Percentiles rank a stretch among this genome's conserved stretches.
These are phyloP conservation scores for Phylloscopus trochiloides DNA, from an alignment of 2,113 vertebrate species.

Conservation along the genomic window DNA sequence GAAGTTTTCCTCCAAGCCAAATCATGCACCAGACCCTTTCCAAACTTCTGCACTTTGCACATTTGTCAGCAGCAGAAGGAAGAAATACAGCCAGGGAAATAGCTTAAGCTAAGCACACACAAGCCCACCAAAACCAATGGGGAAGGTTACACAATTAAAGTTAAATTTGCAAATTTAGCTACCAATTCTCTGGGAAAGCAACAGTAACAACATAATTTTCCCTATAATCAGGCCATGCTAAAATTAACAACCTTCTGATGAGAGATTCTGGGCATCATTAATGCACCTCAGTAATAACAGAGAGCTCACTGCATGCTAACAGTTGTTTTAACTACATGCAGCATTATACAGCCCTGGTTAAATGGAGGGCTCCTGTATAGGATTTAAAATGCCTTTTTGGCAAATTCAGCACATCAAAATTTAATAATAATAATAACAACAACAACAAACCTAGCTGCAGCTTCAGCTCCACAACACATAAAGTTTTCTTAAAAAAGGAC, in stretches of 20 bases:
- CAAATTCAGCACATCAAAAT: not conserved
- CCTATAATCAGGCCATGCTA: not conserved
- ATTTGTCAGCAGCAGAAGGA: not conserved
- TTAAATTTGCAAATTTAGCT: not conserved
- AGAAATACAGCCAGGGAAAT: not conserved
- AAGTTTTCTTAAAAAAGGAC: not conserved
- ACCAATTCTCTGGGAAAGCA: not conserved
- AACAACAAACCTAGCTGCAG: not conserved
- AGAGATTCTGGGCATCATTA: not conserved
- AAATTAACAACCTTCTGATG: not conserved
- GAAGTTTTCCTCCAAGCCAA: not conserved
- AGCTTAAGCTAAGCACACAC: not conserved
- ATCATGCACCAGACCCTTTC: not conserved
- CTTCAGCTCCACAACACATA: not conserved
- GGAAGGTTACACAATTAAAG: not conserved
- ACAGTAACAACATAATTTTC: not conserved
- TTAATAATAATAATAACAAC: not conserved
- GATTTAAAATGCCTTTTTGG: not conserved
- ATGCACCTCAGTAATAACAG: not conserved
- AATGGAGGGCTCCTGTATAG: not conserved
- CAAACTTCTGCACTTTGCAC: not conserved
- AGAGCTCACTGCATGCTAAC: rapidly evolving
- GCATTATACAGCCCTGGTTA: not conserved
- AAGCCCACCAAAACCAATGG: not conserved
- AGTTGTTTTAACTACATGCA: not conserved